Evolutionary conservation across 1,140 invertebrate species (phyloP).

Genomic region (Drosophila bocqueti): DNA sequence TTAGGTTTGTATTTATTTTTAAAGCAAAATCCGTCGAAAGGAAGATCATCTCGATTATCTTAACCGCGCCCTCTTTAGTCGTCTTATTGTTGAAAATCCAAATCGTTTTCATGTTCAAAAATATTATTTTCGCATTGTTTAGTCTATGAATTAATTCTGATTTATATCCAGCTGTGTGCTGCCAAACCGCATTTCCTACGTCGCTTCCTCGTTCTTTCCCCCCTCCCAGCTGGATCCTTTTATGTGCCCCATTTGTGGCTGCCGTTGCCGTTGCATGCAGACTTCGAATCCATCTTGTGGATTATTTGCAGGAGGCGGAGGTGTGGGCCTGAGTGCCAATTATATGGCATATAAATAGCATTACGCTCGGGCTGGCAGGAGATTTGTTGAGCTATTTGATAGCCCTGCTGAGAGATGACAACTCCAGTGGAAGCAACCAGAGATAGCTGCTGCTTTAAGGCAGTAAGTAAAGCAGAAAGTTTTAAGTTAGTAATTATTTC

Average conservation of each 20-base stretch:
- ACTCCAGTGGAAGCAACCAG: not conserved
- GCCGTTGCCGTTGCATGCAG: conserved; percentile 34
- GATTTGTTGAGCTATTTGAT: conserved; percentile 56
- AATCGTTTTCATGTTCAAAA: conserved; percentile 34
- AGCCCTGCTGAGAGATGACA: conserved; percentile 40
- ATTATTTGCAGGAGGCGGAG: not conserved
- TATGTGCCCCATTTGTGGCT: conserved; percentile 40
- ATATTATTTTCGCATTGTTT: conserved; percentile 55
- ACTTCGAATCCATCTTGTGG: conserved; percentile 43
- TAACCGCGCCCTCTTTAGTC: not conserved
- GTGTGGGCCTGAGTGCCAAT: conserved; percentile 31
- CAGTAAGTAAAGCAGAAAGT: conserved; percentile 1
- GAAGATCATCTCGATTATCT: not conserved
- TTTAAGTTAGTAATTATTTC: conserved; percentile 4
- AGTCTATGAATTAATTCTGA: conserved; percentile 47
- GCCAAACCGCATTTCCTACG: not conserved
- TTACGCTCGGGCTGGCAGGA: conserved; percentile 33
- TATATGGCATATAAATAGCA: conserved; percentile 55
- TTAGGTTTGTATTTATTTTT: not conserved
- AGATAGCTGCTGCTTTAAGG: conserved; percentile 5
- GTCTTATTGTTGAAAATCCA: not conserved
- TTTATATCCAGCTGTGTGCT: conserved; percentile 61
- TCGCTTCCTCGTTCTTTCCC: not conserved
- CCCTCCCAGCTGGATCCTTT: conserved; percentile 5
- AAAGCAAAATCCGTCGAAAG: not conserved